phyloP scores from a whole-genome alignment of 2,797 vertebrate species.

The Momotus momota region DNA sequence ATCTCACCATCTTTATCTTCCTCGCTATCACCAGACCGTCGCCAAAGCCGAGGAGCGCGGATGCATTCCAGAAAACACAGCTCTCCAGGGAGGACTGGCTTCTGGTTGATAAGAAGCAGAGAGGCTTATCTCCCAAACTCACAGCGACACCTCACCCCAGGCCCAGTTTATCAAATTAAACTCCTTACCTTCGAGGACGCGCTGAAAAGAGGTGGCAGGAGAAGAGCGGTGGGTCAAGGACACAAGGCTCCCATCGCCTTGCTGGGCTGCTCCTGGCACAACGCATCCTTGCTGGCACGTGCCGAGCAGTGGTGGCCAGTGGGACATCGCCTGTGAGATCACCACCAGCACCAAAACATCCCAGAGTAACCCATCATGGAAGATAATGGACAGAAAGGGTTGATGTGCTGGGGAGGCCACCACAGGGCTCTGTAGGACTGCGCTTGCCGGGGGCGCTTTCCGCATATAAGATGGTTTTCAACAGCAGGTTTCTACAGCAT shows the following conservation, averaged over 20 bases:
- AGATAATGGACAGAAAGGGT: not conserved
- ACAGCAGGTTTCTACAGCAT: not conserved
- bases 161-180: not conserved
- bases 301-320: rapidly evolving
- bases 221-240: not conserved
- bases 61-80: constrained; percentile 21
- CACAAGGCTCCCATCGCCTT: rapidly evolving
- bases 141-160: not conserved
- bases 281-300: rapidly evolving
- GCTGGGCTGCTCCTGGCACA: rapidly evolving
- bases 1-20: not conserved
- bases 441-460: rapidly evolving
- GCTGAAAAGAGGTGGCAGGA: not conserved
- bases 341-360: not conserved
- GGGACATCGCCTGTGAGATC: not conserved
- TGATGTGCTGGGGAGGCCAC: rapidly evolving
- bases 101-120: not conserved
- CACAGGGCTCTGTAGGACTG: rapidly evolving
- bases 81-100: not conserved
- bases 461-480: not conserved
- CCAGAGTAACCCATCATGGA: rapidly evolving
- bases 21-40: not conserved
- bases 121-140: constrained; percentile 27
- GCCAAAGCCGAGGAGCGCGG: not conserved
- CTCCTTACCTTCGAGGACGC: not conserved